Conservation (phyloP, 2,113 vertebrate species). For the Gnathonemus longibarbis region DNA sequence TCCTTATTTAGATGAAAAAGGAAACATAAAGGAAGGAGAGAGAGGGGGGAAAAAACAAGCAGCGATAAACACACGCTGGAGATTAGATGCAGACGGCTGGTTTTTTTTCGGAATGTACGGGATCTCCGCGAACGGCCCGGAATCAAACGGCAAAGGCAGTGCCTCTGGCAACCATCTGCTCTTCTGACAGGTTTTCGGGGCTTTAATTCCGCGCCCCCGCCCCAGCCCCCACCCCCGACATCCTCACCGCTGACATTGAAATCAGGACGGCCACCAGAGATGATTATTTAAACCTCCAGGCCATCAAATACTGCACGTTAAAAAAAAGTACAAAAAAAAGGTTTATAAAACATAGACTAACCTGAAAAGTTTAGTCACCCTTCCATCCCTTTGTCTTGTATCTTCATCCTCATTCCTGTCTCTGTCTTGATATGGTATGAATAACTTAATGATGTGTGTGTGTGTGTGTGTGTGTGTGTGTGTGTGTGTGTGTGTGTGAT, state of each 20-base stretch:
- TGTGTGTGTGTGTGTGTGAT: background rate
- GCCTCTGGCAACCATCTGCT: slow-evolving; percentile 85
- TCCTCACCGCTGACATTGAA: slow-evolving; percentile 74
- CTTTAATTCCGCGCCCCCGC: slow-evolving; percentile 62
- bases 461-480: background rate
- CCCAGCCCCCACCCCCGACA: slow-evolving; percentile 48
- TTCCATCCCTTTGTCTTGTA: background rate
- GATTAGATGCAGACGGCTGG: background rate
- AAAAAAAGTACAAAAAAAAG: background rate
- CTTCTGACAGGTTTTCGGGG: slow-evolving; percentile 75
- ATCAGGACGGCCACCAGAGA: slow-evolving; percentile 75
- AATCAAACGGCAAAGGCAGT: slow-evolving; percentile 79
- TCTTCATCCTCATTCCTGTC: background rate
- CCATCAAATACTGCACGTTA: slow-evolving; percentile 51
- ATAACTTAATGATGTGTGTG: background rate
- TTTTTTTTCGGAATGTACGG: slow-evolving; percentile 53
- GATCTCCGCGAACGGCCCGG: slow-evolving; percentile 61
- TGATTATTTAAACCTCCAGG: slow-evolving; percentile 82
- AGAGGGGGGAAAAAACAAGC: slow-evolving; percentile 9
- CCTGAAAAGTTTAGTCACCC: background rate
- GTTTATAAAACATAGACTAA: background rate
- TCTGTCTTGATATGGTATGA: background rate
- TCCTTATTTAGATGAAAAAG: slow-evolving; percentile 5
- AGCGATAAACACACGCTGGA: background rate
- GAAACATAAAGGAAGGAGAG: slow-evolving; percentile 17